Conservation (phyloP, 2,888 invertebrate species). For the Phorcus lineatus region DNA sequence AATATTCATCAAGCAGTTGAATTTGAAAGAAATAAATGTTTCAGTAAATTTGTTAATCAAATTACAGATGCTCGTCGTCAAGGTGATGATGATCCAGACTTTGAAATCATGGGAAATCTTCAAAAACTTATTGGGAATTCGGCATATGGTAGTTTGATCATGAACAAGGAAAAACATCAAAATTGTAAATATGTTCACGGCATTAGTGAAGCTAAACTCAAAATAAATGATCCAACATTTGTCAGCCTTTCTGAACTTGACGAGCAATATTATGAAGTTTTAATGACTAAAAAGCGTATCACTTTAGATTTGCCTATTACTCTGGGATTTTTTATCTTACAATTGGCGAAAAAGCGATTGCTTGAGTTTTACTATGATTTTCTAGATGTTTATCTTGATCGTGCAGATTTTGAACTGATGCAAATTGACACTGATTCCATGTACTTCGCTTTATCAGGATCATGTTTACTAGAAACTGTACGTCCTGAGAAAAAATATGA, state of each 20-base stretch:
- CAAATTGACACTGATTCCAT: no score
- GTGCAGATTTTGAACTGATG: no score
- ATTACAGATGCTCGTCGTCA: background rate
- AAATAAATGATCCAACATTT: background rate
- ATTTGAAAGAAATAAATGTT: background rate
- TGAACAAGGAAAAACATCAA: background rate
- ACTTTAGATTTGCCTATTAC: background rate
- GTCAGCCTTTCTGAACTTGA: background rate
- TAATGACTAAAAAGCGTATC: background rate
- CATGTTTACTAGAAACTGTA: no score
- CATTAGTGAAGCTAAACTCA: background rate
- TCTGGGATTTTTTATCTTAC: background rate
- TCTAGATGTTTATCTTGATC: no score
- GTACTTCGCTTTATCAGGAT: no score
- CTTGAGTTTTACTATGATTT: no score
- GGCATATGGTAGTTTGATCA: background rate
- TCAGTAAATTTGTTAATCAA: background rate
- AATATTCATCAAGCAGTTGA: no score
- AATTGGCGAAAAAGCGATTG: no score
- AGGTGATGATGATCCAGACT: background rate
- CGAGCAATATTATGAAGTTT: background rate
- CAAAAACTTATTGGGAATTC: background rate
- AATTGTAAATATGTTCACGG: constrained; percentile 9
- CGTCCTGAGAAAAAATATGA: no score
- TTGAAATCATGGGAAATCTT: background rate